Evolutionary conservation across 2,797 vertebrate species (phyloP), one percentile per base, ranked within the genome.

Genomic region (Coilia nasus): DNA sequence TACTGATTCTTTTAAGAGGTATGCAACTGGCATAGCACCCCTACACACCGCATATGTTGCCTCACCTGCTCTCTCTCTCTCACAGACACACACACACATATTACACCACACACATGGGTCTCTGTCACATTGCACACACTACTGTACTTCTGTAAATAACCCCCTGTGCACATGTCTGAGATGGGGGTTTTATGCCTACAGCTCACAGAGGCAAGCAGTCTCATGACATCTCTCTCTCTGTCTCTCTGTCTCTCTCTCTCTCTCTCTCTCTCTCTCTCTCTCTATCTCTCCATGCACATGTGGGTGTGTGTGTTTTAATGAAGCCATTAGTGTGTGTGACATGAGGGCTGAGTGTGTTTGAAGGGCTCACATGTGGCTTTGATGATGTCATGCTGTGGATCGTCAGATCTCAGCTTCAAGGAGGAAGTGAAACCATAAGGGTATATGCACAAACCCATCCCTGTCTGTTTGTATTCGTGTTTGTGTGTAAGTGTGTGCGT

Each of bases 291-390:
- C 14, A 7, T 54, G 50, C 14, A 14, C 14, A 14, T 54, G 50
- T 9, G 50, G 7, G 50, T 54, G 50, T 9, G 7, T 54, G 50
- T 54, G 50, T 59, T 59, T 2, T 78, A 78, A 78, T 44, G 71
- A 31, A 78, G 71, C 71, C 35, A 35, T 78, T 41, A 78, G 71
- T 78, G 71, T 78, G 71, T 78, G 71, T 78, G 71, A 44, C 35
- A 78, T 44, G 71, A 7, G 31, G 71, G 21, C 44, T 78, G 41
- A 78, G 35, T 78, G 71, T 44, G 35, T 78, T 41, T 78, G 71
- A 78, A 44, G 35, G 71, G 71, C 41, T 78, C 31, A 78, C 71
- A 17, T 44, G 71, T 78, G 21, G 14, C 71, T 78, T 78, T 78
- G 71, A 78, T 78, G 71, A 9, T 44, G 71, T 78, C 71, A 41